phyloP scores from a whole-genome alignment of 2,797 vertebrate genomes.

The Thunnus albacares region DNA sequence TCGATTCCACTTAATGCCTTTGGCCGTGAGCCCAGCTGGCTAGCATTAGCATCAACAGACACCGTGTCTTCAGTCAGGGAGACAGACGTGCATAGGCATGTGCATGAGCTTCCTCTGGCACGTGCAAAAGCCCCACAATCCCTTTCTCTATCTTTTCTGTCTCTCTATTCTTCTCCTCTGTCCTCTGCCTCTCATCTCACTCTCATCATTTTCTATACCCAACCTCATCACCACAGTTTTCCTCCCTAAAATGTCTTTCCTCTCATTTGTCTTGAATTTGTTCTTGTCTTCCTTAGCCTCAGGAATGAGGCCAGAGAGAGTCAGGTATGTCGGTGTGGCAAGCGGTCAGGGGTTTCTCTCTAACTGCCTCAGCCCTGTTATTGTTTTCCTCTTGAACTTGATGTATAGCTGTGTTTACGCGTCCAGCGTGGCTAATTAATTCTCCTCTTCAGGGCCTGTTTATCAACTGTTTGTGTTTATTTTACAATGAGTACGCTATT shows the following conservation, averaged over 20 bases:
- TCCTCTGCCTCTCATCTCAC: constrained; percentile 32
- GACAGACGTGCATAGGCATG: constrained; percentile 74
- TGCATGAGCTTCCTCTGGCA: constrained; percentile 70
- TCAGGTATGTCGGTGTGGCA: constrained; percentile 48
- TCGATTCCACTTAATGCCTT: constrained; percentile 98
- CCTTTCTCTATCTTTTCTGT: constrained; percentile 36
- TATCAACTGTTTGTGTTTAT: constrained; percentile 84
- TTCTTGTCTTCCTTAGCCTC: constrained; percentile 45
- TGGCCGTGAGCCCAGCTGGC: constrained; percentile 93
- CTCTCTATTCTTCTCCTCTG: constrained; percentile 42
- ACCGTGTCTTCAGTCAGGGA: constrained; percentile 85
- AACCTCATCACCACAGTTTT: constrained; percentile 32
- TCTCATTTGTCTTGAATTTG: constrained; percentile 38
- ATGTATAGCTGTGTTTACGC: constrained; percentile 86
- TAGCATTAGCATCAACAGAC: constrained; percentile 95
- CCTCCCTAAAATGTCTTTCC: constrained; percentile 18
- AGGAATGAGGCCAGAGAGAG: constrained; percentile 42
- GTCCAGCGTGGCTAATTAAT: constrained; percentile 85
- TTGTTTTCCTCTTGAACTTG: constrained; percentile 84
- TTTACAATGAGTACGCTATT: constrained; percentile 81
- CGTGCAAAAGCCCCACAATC: constrained; percentile 45
- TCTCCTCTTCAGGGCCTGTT: constrained; percentile 81
- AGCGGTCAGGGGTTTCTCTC: constrained; percentile 65
- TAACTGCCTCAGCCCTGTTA: constrained; percentile 73
- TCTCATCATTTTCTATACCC: constrained; percentile 30